Conservation (phyloP, 2,113 vertebrate genomes). For the Narcine bancroftii region DNA sequence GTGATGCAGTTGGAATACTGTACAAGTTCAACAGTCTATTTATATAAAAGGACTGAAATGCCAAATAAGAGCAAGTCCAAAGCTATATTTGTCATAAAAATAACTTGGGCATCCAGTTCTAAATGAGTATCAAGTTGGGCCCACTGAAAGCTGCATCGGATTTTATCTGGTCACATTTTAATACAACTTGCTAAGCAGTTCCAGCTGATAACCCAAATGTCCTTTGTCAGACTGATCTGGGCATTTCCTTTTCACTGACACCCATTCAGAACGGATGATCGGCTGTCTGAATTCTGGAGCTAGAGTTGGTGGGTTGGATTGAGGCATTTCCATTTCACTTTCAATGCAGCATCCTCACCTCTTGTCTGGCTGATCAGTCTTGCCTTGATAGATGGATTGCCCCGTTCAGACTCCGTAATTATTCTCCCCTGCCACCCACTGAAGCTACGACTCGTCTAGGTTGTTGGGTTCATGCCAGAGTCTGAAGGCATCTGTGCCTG, state of each 20-base stretch:
- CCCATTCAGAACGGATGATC: neutral
- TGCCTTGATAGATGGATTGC: neutral
- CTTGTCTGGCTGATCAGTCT: neutral
- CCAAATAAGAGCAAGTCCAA: slow-evolving; percentile 42
- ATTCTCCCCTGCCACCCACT: neutral
- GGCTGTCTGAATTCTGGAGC: neutral
- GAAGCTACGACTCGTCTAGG: slow-evolving; percentile 42
- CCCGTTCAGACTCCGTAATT: neutral
- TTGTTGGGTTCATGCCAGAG: neutral
- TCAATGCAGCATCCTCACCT: neutral
- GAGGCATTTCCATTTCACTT: neutral
- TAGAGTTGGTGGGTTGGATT: neutral
- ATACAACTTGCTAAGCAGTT: slow-evolving; percentile 19
- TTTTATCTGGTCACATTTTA: slow-evolving; percentile 42
- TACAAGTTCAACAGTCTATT: slow-evolving; percentile 8
- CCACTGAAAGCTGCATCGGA: slow-evolving; percentile 36
- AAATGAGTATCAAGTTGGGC: neutral
- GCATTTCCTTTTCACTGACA: too few species aligned
- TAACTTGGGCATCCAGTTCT: slow-evolving; percentile 17
- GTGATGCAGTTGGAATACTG: too few species aligned
- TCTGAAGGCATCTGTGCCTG: neutral
- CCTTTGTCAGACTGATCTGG: neutral
- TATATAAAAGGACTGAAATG: slow-evolving; percentile 25
- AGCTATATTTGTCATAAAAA: slow-evolving; percentile 36
- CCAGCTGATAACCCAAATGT: neutral